Conservation (phyloP, 2,113 vertebrate genomes). For the Urocynchramus pylzowi region DNA sequence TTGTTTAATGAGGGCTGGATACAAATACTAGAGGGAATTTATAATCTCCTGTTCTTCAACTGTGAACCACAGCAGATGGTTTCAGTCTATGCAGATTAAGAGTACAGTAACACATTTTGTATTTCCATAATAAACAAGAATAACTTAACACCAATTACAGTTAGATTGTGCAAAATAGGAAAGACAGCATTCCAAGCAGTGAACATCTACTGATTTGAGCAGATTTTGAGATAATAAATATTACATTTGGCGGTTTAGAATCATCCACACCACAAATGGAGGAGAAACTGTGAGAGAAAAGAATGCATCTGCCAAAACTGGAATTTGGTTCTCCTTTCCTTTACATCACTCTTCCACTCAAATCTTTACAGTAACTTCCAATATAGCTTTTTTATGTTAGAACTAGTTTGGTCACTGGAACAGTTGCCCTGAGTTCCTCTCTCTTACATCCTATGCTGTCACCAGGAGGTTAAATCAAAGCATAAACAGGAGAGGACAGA, state of each 20-base stretch:
- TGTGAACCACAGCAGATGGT: constrained; percentile 41
- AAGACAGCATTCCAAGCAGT: background rate
- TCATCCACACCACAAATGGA: background rate
- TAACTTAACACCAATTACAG: constrained; percentile 32
- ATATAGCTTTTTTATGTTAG: background rate
- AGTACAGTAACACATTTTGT: constrained; percentile 40
- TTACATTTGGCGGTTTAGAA: constrained; percentile 12
- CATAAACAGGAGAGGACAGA: background rate
- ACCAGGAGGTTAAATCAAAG: background rate
- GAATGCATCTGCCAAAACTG: background rate
- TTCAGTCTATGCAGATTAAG: constrained; percentile 40
- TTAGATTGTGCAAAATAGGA: background rate
- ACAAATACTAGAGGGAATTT: background rate
- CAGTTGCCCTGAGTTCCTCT: background rate
- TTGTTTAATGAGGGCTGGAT: constrained; percentile 9
- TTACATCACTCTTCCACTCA: background rate
- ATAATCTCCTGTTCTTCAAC: background rate
- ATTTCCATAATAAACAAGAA: constrained; percentile 52
- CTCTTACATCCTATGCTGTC: background rate
- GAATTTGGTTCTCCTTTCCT: background rate
- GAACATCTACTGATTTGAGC: background rate
- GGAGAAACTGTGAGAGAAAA: background rate
- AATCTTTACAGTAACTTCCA: background rate
- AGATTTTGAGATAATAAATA: constrained; percentile 18
- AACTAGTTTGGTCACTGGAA: background rate